A percentile compares a stretch with the other conserved stretches of the same genome.
phyloP scores from a whole-genome alignment of 2,888 invertebrate genomes.

The Nymphalis polychloros region DNA sequence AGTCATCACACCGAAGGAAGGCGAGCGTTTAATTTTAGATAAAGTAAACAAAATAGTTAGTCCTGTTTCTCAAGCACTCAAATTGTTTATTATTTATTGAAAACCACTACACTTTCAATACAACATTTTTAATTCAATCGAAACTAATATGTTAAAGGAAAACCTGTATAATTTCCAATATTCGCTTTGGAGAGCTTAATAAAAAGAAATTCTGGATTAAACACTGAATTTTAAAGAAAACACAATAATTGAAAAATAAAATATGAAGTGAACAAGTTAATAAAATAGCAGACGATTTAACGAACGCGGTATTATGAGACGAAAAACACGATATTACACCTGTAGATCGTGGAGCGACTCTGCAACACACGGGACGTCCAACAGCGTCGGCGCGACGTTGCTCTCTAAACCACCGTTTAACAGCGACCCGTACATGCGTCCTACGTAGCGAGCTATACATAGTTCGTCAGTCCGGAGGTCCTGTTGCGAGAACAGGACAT shows the following conservation, averaged over 20 bases:
- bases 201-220: no score
- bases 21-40: slow-evolving; percentile 28
- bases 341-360: slow-evolving; percentile 32
- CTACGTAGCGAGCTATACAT: not conserved
- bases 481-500: not conserved
- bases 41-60: slow-evolving; percentile 20
- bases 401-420: slow-evolving; percentile 37
- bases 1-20: slow-evolving; percentile 16
- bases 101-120: not conserved
- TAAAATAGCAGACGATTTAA: slow-evolving; percentile 8
- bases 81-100: not conserved
- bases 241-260: slow-evolving; percentile 45
- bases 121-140: not conserved
- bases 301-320: slow-evolving; percentile 6
- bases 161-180: no score
- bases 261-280: slow-evolving; percentile 47
- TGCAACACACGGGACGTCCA: slow-evolving; percentile 36
- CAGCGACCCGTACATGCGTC: slow-evolving; percentile 5
- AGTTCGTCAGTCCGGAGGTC: slow-evolving; percentile 4
- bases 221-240: slow-evolving; percentile 4
- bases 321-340: slow-evolving; percentile 28
- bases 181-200: no score
- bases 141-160: not conserved
- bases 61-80: not conserved
- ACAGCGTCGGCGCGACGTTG: slow-evolving; percentile 30